phyloP scores from a whole-genome alignment of 2,888 invertebrate species.

The Elmis aenea region DNA sequence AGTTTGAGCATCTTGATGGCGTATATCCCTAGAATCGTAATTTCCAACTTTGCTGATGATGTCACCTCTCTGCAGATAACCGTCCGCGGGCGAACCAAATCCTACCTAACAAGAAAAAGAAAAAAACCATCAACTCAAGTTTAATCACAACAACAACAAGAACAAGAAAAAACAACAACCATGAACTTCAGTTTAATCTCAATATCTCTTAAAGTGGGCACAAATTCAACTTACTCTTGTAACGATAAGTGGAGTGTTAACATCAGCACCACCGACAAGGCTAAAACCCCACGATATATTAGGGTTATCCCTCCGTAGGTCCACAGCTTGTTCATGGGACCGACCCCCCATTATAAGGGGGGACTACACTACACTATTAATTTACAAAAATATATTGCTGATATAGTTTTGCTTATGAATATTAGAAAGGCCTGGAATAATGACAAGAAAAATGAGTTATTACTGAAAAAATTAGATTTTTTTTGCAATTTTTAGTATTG shows the following conservation, averaged over 20 bases:
- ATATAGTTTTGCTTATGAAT: constrained; percentile 6
- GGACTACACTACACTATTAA: constrained; percentile 8
- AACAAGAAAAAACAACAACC: constrained; percentile 3
- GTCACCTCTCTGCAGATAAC: constrained; percentile 82
- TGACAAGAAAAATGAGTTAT: no score
- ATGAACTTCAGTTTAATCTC: no score
- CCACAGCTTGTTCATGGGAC: constrained; percentile 71
- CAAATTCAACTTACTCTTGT: constrained; percentile 66
- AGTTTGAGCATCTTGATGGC: constrained; percentile 88
- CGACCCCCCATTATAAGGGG: constrained; percentile 54
- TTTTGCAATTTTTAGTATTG: no score
- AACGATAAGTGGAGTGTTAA: constrained; percentile 80
- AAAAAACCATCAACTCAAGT: no score
- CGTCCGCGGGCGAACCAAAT: constrained; percentile 78
- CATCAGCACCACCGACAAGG: constrained; percentile 80
- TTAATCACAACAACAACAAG: constrained; percentile 5
- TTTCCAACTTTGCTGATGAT: constrained; percentile 86
- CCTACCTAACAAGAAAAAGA: constrained; percentile 63
- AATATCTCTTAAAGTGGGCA: constrained; percentile 3
- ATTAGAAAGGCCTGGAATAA: no score
- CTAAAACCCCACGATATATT: constrained; percentile 82
- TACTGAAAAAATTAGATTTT: no score
- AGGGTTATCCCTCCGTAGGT: constrained; percentile 64
- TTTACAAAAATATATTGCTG: constrained; percentile 3
- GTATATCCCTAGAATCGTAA: constrained; percentile 79